Percentiles rank a stretch among this genome's conserved stretches.
These are phyloP conservation scores for Protophormia terraenovae DNA, from an alignment of 2,888 invertebrate genomes.

Conservation along the genomic window DNA sequence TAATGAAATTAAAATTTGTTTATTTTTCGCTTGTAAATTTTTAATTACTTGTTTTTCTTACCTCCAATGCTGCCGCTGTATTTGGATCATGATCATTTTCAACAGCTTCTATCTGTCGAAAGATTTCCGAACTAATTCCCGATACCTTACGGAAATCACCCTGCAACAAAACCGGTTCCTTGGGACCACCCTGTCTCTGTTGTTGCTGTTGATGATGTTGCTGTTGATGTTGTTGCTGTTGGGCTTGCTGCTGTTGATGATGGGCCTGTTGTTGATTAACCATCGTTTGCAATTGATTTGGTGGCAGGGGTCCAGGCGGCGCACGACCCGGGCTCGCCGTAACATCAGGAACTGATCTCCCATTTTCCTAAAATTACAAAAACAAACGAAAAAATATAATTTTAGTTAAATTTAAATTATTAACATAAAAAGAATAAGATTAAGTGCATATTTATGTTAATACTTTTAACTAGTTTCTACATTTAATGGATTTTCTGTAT, in stretches of 20 bases:
- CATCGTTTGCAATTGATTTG: conserved; percentile 83
- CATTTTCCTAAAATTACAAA: conserved; percentile 87
- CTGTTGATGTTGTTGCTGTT: conserved; percentile 82
- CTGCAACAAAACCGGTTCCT: conserved; percentile 91
- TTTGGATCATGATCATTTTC: conserved; percentile 97
- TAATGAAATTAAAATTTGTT: conserved; percentile 71
- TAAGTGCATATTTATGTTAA: conserved; percentile 45
- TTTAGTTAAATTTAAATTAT: not conserved
- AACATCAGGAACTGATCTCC: conserved; percentile 94
- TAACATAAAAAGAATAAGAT: not conserved
- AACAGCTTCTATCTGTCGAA: conserved; percentile 97
- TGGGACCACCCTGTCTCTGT: conserved; percentile 81
- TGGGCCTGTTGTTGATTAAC: conserved; percentile 78
- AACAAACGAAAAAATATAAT: not conserved
- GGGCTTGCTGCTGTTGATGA: conserved; percentile 81
- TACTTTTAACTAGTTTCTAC: conserved; percentile 38
- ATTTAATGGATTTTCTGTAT: conserved; percentile 44
- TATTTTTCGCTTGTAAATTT: not conserved
- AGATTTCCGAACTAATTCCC: conserved; percentile 97
- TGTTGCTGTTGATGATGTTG: conserved; percentile 76
- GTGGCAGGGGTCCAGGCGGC: conserved; percentile 86
- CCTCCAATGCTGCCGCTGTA: conserved; percentile 94
- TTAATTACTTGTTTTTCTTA: conserved; percentile 75
- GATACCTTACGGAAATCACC: conserved; percentile 98
- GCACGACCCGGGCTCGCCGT: conserved; percentile 94